Evolutionary conservation across 2,888 invertebrate genomes (phyloP), one percentile per base, ranked within the genome.

Genomic region (Nebria salina): DNA sequence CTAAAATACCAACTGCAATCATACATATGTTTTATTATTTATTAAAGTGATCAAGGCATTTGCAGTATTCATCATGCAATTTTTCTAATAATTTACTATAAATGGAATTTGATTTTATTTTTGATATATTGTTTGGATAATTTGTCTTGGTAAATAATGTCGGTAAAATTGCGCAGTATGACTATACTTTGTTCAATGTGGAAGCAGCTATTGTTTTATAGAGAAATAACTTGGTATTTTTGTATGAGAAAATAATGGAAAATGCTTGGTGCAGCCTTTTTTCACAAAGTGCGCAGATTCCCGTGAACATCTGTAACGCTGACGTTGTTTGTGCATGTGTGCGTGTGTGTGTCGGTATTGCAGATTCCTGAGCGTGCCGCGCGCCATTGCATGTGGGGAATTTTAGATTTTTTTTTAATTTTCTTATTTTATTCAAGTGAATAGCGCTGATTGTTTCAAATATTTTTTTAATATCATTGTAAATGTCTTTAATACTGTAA

Each of bases 201-300:
- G 34, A 13, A 11, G 54, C 8, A 13, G 54, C 54, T 54, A 54
- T 54, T 54, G 54, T 54, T 54, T 54, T 54, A 54, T 54, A 54
- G 8, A 54, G 54, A 54, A 54, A 54, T 25, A 68, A 68, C 20
- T 9, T 15, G 77, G 77, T 42, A 77, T 77, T 68, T 77, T 77
- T 65, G 77, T 66, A 77, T 77, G 72, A 65, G 77, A 77, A 77
- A 77, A 77, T 72, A 77, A 77, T 72, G 72, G 72, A 77, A 77
- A 77, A 77, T 77, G 77, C 64, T 11, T 15, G 20, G 26, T 15
- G 68, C 64, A 42, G 70, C 26, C 72, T 77, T 77, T 77, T 20
- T 77, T 77, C 64, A 64, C 43, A 77, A 72, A 72, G 68, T 68
- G 65, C 34, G 72, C 25, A 72, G 72, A 72, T 77, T 77, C 72